These are phyloP conservation scores for Apomyelois bistriatella DNA, from an alignment of 2,888 invertebrate genomes.

Conservation along the genomic window DNA sequence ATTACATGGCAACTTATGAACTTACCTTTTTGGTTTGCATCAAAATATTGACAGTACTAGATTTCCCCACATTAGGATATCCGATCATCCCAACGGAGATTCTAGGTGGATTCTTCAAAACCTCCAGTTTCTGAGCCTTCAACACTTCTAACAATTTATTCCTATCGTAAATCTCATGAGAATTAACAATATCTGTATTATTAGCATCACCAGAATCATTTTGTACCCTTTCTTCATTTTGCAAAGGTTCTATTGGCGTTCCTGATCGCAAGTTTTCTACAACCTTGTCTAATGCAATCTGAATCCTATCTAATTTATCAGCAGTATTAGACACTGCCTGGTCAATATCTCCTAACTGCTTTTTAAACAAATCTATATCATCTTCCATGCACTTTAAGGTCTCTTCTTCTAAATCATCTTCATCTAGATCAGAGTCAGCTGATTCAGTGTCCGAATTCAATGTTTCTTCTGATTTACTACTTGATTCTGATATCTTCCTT, in stretches of 20 bases:
- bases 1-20: background rate
- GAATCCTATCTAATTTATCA: slow-evolving; percentile 76
- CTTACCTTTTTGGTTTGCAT: slow-evolving; percentile 89
- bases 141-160: slow-evolving; percentile 86
- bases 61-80: slow-evolving; percentile 99
- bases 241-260: slow-evolving; percentile 47
- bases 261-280: slow-evolving; percentile 59
- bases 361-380: slow-evolving; percentile 71
- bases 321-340: slow-evolving; percentile 77
- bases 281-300: slow-evolving; percentile 67
- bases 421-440: slow-evolving; percentile 44
- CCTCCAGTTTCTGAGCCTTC: slow-evolving; percentile 71
- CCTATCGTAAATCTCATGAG: slow-evolving; percentile 81
- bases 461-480: slow-evolving; percentile 27
- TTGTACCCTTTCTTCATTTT: slow-evolving; percentile 22
- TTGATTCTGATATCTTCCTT: slow-evolving; percentile 63
- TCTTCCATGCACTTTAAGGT: slow-evolving; percentile 48
- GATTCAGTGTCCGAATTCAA: slow-evolving; percentile 53
- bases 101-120: slow-evolving; percentile 69
- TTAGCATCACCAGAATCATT: slow-evolving; percentile 19
- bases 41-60: slow-evolving; percentile 97
- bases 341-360: slow-evolving; percentile 73
- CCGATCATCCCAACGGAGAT: slow-evolving; percentile 96
- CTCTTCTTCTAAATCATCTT: slow-evolving; percentile 41
- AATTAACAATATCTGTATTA: slow-evolving; percentile 59